Base-by-base conservation (phyloP, 92 coral and sea anemone species). In the Porites cylindrica region DNA sequence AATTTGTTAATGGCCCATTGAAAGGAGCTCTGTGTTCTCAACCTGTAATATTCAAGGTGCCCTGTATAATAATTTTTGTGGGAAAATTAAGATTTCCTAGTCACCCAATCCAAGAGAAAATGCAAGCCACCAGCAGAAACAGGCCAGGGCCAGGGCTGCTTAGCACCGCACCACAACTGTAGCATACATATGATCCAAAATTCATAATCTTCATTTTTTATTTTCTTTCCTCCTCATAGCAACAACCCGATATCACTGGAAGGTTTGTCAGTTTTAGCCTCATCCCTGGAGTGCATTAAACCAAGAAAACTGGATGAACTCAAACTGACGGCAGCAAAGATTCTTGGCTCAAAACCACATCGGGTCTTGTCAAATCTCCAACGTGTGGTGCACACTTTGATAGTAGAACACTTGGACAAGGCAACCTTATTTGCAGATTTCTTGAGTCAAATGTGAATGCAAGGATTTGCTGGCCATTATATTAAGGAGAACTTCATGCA, bases 371-470 rank as follows among this genome's bases (percentile, higher is more conserved):
- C 20, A 14, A 73, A 72, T 50, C 73, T 83, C 21, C 61, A 19
- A 2, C 9, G 72, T 16, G 74, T 72, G 62, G 80, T 83, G 24
- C 50, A 20, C 19, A 63, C 38, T 63, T 72, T 83, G 21, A 65
- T 16, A 0, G 72, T 54, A 0, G 87, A 83, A 47, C 77, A 63
- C 80, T 14, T 83, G 80, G 80, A 83, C 72, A 77, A 23, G 52
- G 81, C 80, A 50, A 83, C 87, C 50, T 74, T 83, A 60, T 83
- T 83, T 73, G 81, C 87, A 43, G 87, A 83, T 75, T 83, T 73
- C 20, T 16, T 83, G 13, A 72, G 81, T 51, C 87, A 83, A 74
- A 83, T 83, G 87, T 83, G 81, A 83, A 47, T 38, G 47, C 47
- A 38, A 38, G 47, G 47, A 38, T 63, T 7, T 19, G 9, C 26